Conservation (phyloP, 2,888 invertebrate genomes). For the Erebia aethiops region DNA sequence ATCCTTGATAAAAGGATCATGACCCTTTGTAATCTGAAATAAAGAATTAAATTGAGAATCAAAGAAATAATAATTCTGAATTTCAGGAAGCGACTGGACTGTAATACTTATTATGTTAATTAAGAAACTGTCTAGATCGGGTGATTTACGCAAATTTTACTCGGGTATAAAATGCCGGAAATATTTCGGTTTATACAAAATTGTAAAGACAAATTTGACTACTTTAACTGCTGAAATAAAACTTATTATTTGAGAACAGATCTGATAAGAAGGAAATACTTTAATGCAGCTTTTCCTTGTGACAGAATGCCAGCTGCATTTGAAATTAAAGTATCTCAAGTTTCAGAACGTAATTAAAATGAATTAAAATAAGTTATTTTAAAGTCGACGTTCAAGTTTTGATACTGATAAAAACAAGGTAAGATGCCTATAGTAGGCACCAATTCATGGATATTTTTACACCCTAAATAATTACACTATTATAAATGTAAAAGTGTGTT, state of each 20-base stretch:
- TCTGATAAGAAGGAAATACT: not conserved
- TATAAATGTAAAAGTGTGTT: no score
- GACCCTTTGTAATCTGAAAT: no score
- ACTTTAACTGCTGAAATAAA: not conserved
- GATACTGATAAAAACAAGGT: no score
- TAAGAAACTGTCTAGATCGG: slow-evolving; percentile 15
- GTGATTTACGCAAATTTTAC: slow-evolving; percentile 18
- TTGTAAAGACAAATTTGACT: not conserved
- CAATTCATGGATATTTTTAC: no score
- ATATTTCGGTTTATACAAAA: not conserved
- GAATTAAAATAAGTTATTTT: no score
- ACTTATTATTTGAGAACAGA: not conserved
- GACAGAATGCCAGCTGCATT: not conserved
- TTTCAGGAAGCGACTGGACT: not conserved
- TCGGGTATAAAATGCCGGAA: not conserved
- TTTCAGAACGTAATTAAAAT: not conserved
- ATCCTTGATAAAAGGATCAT: no score
- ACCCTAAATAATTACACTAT: no score
- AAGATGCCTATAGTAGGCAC: no score
- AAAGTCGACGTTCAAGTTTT: no score
- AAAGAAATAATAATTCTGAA: not conserved
- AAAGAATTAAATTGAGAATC: not conserved
- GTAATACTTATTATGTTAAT: slow-evolving; percentile 17
- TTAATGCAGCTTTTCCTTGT: slow-evolving; percentile 1
- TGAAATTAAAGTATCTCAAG: not conserved